Conservation (phyloP, 23 tunicate genomes). For the Ascidia mentula region DNA sequence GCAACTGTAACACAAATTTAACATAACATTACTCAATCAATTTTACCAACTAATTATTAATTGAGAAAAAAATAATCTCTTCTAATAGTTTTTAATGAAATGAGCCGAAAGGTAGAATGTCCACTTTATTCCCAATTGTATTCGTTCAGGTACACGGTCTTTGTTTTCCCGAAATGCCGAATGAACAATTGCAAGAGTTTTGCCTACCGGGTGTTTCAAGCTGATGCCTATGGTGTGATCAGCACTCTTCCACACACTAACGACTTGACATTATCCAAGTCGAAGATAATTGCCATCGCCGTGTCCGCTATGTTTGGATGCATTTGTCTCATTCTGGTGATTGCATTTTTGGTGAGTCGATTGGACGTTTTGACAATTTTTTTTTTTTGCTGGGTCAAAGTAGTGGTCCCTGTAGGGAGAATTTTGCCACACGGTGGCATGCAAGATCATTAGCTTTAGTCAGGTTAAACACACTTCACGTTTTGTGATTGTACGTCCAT, state of each 20-base stretch:
- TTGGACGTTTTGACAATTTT: not conserved
- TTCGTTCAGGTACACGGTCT: conserved; percentile 51
- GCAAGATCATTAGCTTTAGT: no score
- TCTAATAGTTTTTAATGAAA: not conserved
- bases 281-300: conserved; percentile 60
- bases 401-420: no score
- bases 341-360: conserved; percentile 63
- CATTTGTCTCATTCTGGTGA: conserved; percentile 20
- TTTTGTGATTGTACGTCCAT: no score
- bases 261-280: conserved; percentile 1
- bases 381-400: not conserved
- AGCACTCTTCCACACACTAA: not conserved
- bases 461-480: no score
- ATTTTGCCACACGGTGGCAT: no score
- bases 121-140: not conserved
- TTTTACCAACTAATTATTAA: no score
- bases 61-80: not conserved
- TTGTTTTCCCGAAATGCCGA: conserved; percentile 23
- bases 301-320: conserved; percentile 39
- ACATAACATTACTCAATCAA: no score
- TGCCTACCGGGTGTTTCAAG: not conserved
- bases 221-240: not conserved
- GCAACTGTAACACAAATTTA: no score
- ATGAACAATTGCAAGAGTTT: not conserved
- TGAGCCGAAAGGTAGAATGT: not conserved